phyloP scores from a whole-genome alignment of 2,113 vertebrate species.

The Lathamus discolor region DNA sequence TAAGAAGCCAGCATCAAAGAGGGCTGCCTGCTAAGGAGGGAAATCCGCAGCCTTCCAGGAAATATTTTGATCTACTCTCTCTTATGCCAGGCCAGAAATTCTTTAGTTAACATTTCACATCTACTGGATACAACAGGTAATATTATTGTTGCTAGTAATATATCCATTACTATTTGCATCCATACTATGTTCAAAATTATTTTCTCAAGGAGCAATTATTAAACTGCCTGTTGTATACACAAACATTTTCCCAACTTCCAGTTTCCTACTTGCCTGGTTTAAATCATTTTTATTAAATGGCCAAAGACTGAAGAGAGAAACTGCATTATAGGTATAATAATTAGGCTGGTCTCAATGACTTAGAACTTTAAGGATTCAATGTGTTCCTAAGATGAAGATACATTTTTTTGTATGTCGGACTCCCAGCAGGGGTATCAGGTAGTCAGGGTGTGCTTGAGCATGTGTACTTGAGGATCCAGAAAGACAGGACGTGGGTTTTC shows the following conservation, averaged over 20 bases:
- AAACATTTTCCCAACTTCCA: background rate
- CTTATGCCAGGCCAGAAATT: background rate
- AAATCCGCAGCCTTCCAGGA: background rate
- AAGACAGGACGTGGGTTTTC: background rate
- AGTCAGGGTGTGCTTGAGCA: background rate
- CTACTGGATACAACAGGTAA: background rate
- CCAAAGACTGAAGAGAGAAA: background rate
- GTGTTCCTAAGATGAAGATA: background rate
- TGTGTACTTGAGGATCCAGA: background rate
- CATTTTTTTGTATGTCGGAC: background rate
- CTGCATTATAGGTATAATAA: background rate
- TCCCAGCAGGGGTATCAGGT: background rate
- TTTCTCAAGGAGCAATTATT: background rate
- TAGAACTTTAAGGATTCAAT: background rate
- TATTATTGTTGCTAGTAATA: background rate
- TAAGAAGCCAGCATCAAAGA: background rate
- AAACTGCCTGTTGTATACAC: background rate
- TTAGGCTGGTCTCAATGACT: background rate
- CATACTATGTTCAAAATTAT: background rate
- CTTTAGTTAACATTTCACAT: background rate
- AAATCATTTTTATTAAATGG: background rate
- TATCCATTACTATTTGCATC: background rate
- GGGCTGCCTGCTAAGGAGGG: background rate
- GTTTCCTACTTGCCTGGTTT: background rate
- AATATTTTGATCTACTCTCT: background rate